Percentiles rank a stretch among this genome's conserved stretches.
Evolutionary conservation across 2,113 vertebrate genomes (phyloP).

Genomic region (Etia nguti): DNA sequence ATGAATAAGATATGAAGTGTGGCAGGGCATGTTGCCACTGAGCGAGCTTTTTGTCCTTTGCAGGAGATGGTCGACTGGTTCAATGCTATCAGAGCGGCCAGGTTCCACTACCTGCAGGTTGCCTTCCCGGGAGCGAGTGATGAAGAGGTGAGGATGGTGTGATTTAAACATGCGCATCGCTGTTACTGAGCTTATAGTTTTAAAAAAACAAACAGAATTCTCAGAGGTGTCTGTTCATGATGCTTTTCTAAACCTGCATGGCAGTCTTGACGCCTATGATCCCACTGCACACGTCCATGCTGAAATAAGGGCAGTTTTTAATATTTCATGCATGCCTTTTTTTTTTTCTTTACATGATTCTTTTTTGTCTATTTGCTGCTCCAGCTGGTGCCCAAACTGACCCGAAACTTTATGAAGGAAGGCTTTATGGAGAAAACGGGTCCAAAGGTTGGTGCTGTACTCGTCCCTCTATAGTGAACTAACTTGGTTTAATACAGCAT

Average conservation of each 20-base stretch:
- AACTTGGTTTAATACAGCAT: not conserved
- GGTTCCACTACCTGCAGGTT: slow-evolving; percentile 95
- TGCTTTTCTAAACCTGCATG: not conserved
- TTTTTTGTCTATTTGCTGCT: not conserved
- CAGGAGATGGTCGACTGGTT: slow-evolving; percentile 98
- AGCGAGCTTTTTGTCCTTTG: not conserved
- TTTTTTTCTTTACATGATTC: not conserved
- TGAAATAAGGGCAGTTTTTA: not conserved
- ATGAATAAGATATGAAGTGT: not conserved
- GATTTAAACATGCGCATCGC: not conserved
- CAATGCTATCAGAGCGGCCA: slow-evolving; percentile 90
- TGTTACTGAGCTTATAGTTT: not conserved
- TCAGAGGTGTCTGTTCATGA: not conserved
- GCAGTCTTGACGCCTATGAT: not conserved
- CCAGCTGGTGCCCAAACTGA: slow-evolving; percentile 91
- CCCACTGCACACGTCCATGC: not conserved
- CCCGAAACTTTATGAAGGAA: slow-evolving; percentile 91
- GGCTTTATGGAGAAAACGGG: slow-evolving; percentile 92
- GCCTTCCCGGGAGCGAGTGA: slow-evolving; percentile 90
- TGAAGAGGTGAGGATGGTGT: slow-evolving; percentile 77
- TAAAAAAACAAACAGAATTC: not conserved
- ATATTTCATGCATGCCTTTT: not conserved
- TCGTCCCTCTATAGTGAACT: not conserved
- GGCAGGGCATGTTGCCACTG: not conserved
- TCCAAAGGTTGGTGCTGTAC: slow-evolving; percentile 81